A percentile compares a stretch with the other conserved stretches of the same genome.
These are phyloP conservation scores for Polydrusus cervinus DNA, from an alignment of 2,888 invertebrate species.

Conservation along the genomic window DNA sequence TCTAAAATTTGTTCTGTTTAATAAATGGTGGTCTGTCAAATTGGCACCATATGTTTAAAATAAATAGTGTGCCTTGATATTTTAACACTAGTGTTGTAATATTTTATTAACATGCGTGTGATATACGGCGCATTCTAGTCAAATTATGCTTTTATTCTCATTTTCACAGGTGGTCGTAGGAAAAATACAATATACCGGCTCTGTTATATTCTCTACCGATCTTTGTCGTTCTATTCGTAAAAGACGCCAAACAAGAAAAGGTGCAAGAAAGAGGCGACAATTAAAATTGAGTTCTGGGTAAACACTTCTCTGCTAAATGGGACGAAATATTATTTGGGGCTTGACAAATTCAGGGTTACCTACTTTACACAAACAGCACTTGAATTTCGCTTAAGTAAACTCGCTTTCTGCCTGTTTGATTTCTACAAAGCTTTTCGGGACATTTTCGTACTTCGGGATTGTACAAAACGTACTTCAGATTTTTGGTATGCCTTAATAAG, in stretches of 20 bases:
- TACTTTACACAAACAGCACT: slow-evolving; percentile 61
- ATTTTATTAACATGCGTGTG: too few relatives aligned
- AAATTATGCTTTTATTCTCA: too few relatives aligned
- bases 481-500: not conserved
- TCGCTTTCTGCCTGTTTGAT: slow-evolving; percentile 36
- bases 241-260: slow-evolving; percentile 51
- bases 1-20: too few relatives aligned
- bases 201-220: slow-evolving; percentile 32
- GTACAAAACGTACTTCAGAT: slow-evolving; percentile 14
- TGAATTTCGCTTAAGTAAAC: slow-evolving; percentile 51
- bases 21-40: too few relatives aligned
- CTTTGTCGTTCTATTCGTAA: slow-evolving; percentile 32
- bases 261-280: slow-evolving; percentile 58
- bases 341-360: slow-evolving; percentile 65
- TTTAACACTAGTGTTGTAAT: too few relatives aligned
- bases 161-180: too few relatives aligned
- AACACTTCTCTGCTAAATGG: slow-evolving; percentile 64
- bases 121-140: too few relatives aligned
- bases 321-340: slow-evolving; percentile 62
- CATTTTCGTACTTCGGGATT: slow-evolving; percentile 23
- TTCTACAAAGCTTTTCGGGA: slow-evolving; percentile 31
- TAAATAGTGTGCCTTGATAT: too few relatives aligned
- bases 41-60: too few relatives aligned
- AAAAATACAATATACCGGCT: not conserved
- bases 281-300: slow-evolving; percentile 64